Conservation (phyloP, 2,113 vertebrate species). For the Pogona vitticeps region DNA sequence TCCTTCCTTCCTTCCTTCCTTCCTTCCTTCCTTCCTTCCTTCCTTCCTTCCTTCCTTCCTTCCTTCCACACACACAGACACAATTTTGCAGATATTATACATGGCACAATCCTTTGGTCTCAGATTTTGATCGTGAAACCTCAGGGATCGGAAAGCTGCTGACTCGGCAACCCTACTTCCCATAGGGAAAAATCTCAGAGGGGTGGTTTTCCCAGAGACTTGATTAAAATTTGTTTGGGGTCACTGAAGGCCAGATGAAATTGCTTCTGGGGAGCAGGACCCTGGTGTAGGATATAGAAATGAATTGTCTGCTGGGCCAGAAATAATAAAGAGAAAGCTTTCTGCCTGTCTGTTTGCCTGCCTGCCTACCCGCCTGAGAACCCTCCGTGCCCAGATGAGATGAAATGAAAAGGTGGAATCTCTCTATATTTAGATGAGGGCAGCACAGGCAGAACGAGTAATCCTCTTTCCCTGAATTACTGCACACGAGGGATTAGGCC, state of each 20-base stretch:
- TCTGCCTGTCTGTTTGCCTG: background rate
- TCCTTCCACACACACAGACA: too few species aligned
- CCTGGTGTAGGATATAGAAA: background rate
- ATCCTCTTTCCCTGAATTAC: conserved; percentile 94
- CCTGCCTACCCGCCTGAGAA: fast-evolving
- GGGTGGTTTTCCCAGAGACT: background rate
- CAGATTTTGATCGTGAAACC: too few species aligned
- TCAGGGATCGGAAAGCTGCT: too few species aligned
- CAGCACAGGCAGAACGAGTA: conserved; percentile 84
- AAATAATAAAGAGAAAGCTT: background rate
- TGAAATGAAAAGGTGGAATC: conserved; percentile 67
- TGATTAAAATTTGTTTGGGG: background rate
- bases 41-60: too few species aligned
- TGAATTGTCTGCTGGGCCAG: background rate
- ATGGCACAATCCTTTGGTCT: too few species aligned
- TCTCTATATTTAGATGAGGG: conserved; percentile 89
- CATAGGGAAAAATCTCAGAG: background rate
- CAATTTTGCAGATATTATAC: too few species aligned
- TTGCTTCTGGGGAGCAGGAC: background rate
- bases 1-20: too few species aligned
- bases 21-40: too few species aligned
- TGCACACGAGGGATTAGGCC: conserved; percentile 86
- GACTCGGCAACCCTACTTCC: too few species aligned
- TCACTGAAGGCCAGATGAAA: background rate
- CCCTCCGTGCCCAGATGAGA: fast-evolving